A percentile compares a stretch with the other conserved stretches of the same genome.
Conservation (phyloP, 2,797 vertebrate genomes). For the Clarias platycephalus region DNA sequence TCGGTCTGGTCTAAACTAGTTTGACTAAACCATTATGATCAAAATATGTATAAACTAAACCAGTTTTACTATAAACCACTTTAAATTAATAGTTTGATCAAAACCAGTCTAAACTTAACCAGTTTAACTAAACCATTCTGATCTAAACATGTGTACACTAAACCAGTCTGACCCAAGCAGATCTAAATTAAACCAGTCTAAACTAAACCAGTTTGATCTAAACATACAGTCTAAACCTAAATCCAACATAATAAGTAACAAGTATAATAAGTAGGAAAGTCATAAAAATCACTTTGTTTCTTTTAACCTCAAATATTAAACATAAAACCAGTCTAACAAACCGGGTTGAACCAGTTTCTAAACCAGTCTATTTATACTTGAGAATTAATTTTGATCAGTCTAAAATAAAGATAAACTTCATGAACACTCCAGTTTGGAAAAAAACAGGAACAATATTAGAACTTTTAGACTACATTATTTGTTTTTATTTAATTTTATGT, state of each 20-base stretch:
- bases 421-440: background rate
- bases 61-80: too few species aligned
- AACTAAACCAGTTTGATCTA: background rate
- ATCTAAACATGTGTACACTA: background rate
- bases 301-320: background rate
- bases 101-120: background rate
- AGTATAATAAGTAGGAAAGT: too few species aligned
- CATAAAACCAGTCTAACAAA: background rate
- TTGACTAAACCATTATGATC: too few species aligned
- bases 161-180: too few species aligned
- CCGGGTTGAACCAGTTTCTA: background rate
- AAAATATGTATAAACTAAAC: too few species aligned
- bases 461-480: too few species aligned
- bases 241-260: background rate
- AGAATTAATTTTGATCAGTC: background rate
- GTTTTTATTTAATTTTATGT: background rate
- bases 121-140: background rate
- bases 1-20: too few species aligned
- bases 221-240: background rate
- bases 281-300: background rate
- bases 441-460: background rate
- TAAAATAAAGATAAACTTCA: background rate
- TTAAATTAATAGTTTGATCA: too few species aligned
- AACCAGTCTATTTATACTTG: background rate
- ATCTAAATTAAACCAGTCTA: too few species aligned